phyloP scores from a whole-genome alignment of 2,113 vertebrate species.

The Semnopithecus entellus region DNA sequence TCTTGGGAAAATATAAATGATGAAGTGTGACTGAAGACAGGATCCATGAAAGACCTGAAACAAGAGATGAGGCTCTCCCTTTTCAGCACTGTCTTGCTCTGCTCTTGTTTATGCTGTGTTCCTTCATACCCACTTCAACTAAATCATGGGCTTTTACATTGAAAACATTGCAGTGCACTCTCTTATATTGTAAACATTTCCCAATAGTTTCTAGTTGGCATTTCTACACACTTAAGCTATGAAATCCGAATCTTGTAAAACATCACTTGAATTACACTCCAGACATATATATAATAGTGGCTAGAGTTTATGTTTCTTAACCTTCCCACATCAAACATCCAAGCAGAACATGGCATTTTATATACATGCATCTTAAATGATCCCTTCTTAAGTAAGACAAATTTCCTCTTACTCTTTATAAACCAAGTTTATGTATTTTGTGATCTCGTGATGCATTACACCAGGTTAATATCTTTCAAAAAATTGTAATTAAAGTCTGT shows the following conservation, averaged over 20 bases:
- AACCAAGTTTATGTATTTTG: conserved; percentile 39
- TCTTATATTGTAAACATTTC: conserved; percentile 11
- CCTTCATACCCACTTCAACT: neutral
- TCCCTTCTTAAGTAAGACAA: conserved; percentile 29
- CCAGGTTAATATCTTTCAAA: conserved; percentile 42
- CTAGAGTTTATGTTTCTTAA: conserved; percentile 55
- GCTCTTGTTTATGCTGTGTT: neutral
- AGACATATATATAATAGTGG: conserved; percentile 60
- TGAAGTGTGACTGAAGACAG: neutral
- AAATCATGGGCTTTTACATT: neutral
- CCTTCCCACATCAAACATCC: conserved; percentile 45
- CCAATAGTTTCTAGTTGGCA: conserved; percentile 66
- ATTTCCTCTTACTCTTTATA: conserved; percentile 39
- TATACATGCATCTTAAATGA: conserved; percentile 6
- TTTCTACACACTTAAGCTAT: conserved; percentile 59
- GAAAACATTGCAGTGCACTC: neutral
- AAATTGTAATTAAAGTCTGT: neutral
- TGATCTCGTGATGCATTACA: neutral
- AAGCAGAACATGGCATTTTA: neutral
- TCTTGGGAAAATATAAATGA: neutral
- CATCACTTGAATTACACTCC: conserved; percentile 56
- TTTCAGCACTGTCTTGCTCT: neutral
- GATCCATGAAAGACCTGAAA: neutral
- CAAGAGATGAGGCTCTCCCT: neutral
- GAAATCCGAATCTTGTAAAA: conserved; percentile 74